Conservation (phyloP, 2,888 invertebrate species). For the Andrena bucephala region DNA sequence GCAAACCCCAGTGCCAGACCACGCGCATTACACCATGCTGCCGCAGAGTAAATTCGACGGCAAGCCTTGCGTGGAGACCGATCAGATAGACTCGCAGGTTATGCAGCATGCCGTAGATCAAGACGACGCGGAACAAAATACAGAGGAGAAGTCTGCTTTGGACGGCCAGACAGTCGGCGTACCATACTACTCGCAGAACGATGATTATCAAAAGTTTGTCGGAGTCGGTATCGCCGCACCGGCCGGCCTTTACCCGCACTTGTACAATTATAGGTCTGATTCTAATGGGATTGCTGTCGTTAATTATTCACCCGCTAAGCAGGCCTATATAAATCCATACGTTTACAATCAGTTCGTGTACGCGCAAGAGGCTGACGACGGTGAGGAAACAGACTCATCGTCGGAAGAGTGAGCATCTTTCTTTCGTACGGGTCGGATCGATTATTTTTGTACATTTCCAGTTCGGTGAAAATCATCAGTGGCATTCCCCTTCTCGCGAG, state of each 20-base stretch:
- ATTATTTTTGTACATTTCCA: slow-evolving; percentile 67
- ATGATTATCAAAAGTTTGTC: slow-evolving; percentile 74
- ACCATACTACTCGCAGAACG: slow-evolving; percentile 60
- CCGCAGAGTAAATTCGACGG: slow-evolving; percentile 56
- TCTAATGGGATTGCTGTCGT: slow-evolving; percentile 80
- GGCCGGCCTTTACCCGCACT: slow-evolving; percentile 80
- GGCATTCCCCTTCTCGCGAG: slow-evolving; percentile 55
- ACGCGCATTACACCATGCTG: slow-evolving; percentile 73
- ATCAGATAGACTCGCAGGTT: slow-evolving; percentile 46
- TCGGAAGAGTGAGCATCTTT: slow-evolving; percentile 74
- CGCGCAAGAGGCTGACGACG: slow-evolving; percentile 71
- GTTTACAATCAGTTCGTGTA: slow-evolving; percentile 78
- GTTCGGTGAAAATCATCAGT: slow-evolving; percentile 38
- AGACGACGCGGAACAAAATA: slow-evolving; percentile 52
- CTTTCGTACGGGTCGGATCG: slow-evolving; percentile 58
- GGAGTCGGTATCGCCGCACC: slow-evolving; percentile 75
- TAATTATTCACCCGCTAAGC: slow-evolving; percentile 80
- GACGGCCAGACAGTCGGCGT: slow-evolving; percentile 52
- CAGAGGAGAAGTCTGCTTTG: slow-evolving; percentile 56
- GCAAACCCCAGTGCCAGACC: slow-evolving; percentile 76
- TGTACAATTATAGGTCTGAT: slow-evolving; percentile 79
- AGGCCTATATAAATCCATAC: slow-evolving; percentile 78
- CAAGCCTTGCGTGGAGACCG: slow-evolving; percentile 47
- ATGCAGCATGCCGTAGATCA: slow-evolving; percentile 53
- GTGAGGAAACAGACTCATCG: slow-evolving; percentile 78